phyloP scores from a whole-genome alignment of 92 coral and sea anemone species.

The Pocillopora grandis region DNA sequence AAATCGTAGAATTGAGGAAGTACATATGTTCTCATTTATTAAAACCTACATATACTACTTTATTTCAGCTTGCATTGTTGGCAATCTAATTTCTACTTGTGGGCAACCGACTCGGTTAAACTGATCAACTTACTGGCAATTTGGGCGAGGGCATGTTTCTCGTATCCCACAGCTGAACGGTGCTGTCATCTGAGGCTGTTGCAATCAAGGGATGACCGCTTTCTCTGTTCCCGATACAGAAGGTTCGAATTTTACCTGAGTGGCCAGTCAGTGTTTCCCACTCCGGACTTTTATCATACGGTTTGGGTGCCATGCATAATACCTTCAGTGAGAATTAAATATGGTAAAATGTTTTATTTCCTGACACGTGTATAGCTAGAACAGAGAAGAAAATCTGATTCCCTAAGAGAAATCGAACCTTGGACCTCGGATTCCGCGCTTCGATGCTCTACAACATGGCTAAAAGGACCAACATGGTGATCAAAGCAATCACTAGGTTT shows the following conservation, averaged over 20 bases:
- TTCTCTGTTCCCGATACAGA: conserved; percentile 41
- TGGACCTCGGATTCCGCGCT: too few species aligned
- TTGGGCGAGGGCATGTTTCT: conserved; percentile 48
- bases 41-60: not conserved
- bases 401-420: too few species aligned
- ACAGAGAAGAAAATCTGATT: not conserved
- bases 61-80: not conserved
- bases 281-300: conserved; percentile 44
- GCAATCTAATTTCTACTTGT: not conserved
- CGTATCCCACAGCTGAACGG: conserved; percentile 55
- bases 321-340: conserved; percentile 6
- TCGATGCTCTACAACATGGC: too few species aligned
- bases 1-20: too few species aligned
- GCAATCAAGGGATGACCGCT: conserved; percentile 53
- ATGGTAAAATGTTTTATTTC: not conserved
- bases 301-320: conserved; percentile 53
- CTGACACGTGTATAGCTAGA: not conserved
- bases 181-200: conserved; percentile 48
- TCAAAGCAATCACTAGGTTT: too few species aligned
- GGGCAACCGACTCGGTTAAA: not conserved
- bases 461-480: too few species aligned
- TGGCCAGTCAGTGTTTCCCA: conserved; percentile 51
- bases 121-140: conserved; percentile 7
- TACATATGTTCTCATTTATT: too few species aligned
- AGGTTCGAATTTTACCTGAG: conserved; percentile 20